These are phyloP conservation scores for Peromyscus melanophrys DNA, from an alignment of 2,797 vertebrate species.

Conservation along the genomic window DNA sequence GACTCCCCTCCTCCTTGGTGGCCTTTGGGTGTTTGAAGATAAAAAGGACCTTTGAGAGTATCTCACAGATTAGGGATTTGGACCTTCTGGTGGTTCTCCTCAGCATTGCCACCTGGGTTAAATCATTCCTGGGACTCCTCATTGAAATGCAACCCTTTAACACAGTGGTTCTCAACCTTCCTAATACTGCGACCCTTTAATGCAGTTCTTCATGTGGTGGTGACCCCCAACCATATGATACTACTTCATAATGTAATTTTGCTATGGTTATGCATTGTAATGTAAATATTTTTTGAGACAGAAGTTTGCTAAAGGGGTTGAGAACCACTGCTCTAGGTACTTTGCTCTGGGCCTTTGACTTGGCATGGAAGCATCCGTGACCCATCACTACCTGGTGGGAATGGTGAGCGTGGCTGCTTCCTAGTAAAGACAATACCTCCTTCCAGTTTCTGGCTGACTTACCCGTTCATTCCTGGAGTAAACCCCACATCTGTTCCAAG, in stretches of 20 bases:
- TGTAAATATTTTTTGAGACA: neutral
- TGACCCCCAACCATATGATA: neutral
- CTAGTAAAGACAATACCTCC: neutral
- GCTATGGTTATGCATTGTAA: neutral
- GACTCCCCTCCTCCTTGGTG: neutral
- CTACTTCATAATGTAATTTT: neutral
- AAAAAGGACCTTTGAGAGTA: constrained; percentile 43
- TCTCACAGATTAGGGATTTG: constrained; percentile 10
- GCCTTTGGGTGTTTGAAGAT: constrained; percentile 3
- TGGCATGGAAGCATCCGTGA: constrained; percentile 23
- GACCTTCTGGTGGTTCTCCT: neutral
- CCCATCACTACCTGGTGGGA: neutral
- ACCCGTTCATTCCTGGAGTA: neutral
- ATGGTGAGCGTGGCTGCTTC: neutral
- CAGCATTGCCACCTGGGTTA: neutral
- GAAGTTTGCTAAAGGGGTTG: neutral
- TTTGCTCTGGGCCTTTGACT: neutral
- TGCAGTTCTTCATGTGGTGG: neutral
- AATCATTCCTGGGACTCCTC: neutral
- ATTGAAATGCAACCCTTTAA: neutral
- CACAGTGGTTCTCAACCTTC: neutral
- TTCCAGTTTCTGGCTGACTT: constrained; percentile 14
- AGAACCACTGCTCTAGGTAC: neutral
- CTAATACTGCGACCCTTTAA: neutral
- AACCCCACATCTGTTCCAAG: neutral